Evolutionary conservation across 2,888 invertebrate species (phyloP), one percentile per base, ranked within the genome.

Genomic region (Coremacera marginata): DNA sequence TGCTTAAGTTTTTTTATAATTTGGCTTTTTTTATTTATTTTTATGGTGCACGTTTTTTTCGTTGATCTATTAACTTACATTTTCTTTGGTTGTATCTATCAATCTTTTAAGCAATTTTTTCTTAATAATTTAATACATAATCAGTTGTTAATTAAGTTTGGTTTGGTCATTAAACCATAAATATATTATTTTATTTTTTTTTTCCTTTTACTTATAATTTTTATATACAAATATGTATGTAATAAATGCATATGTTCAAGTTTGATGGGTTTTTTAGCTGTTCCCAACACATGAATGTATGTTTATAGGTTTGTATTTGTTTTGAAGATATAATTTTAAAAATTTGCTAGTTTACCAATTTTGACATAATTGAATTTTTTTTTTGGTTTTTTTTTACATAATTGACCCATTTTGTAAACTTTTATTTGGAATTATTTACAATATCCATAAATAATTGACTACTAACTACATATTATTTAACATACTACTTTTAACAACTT

Each of bases 391-490:
- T 19, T 49, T 51, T 19, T 22, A 68, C 68, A 68, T 74, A 74
- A 74, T 74, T 74, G 74, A 74, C 74, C 34, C 34, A 27, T 31
- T 72, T 31, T 27, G 16, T 44, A 51, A 51, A 8, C 19, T 9
- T 31, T 16, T 57, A 14, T 11, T 57, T 16, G 60, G 37, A 51
- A 51, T 63, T 74, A 63, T 74, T 74, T 74, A 74, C 73, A 74
- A 67, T 51, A 25, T 31, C 63, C 27, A 31, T 37, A 76, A 31
- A 25, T 81, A 82, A 82, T 81, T 82, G 82, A 82, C 81, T 80
- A 80, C 77, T 67, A 75, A 34, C 80, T 80, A 79, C 76, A 68
- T 67, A 73, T 63, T 60, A 60, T 27, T 63, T 27, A 16, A 44
- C 37, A 27, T 62, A 27, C 34, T 34, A 34, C 0, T 34, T 63